These are phyloP conservation scores for Mimachlamys varia DNA, from an alignment of 2,888 invertebrate species.

Conservation along the genomic window DNA sequence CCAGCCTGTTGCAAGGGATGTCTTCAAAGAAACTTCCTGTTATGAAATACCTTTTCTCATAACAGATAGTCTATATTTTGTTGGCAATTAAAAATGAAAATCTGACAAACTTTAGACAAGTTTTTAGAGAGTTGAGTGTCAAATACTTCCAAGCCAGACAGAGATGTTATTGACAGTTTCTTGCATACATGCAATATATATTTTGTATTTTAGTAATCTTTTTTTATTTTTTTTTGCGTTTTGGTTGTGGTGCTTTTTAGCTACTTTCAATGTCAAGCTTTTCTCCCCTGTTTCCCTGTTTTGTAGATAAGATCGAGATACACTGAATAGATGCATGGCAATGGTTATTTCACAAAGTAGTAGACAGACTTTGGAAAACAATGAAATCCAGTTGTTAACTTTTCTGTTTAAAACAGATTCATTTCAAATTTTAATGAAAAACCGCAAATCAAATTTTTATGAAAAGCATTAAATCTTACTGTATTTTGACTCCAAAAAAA, in stretches of 20 bases:
- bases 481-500: neutral
- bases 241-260: constrained; percentile 26
- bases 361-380: no score
- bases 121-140: neutral
- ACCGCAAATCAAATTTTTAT: no score
- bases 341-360: neutral
- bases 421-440: neutral
- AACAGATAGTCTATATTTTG: no score
- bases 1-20: constrained; percentile 1
- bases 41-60: neutral
- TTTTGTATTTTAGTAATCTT: neutral
- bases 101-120: neutral
- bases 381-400: no score
- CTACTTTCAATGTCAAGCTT: constrained; percentile 14
- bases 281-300: neutral
- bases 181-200: no score
- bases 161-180: neutral
- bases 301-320: neutral
- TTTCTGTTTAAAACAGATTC: no score
- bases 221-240: neutral
- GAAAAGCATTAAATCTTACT: no score
- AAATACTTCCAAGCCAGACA: neutral
- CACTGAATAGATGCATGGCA: neutral
- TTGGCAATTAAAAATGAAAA: no score
- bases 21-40: neutral